A percentile compares a stretch with the other conserved stretches of the same genome.
These are phyloP conservation scores for Gasterosteus aculeatus DNA, from an alignment of 2,113 vertebrate species.

Conservation along the genomic window DNA sequence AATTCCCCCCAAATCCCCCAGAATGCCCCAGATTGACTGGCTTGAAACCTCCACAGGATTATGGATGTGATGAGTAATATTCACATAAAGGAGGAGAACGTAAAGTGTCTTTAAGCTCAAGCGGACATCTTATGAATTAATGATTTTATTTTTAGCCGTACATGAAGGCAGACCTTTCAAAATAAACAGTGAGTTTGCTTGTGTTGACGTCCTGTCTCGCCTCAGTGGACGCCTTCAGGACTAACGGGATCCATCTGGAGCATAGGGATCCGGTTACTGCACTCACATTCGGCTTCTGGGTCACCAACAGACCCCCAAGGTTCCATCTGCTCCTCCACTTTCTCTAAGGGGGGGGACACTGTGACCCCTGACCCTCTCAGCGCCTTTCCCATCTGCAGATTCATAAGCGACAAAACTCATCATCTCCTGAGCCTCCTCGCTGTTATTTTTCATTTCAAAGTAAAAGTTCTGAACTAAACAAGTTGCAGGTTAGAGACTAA, in stretches of 20 bases:
- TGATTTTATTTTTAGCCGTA: no score
- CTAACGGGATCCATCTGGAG: conserved; percentile 52
- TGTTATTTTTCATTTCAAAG: not conserved
- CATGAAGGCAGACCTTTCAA: not conserved
- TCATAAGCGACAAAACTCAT: not conserved
- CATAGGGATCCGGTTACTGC: conserved; percentile 51
- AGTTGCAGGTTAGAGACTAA: no score
- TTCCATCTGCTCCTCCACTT: conserved; percentile 50
- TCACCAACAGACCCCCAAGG: conserved; percentile 52
- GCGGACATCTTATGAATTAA: no score
- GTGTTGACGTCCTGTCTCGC: not conserved
- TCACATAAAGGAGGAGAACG: no score
- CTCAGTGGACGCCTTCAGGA: not conserved
- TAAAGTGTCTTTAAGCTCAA: no score
- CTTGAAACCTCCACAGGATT: no score
- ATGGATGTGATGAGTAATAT: no score
- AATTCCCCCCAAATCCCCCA: not conserved
- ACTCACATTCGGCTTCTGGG: conserved; percentile 54
- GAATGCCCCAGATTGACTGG: not conserved
- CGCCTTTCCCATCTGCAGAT: not conserved
- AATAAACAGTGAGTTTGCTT: not conserved
- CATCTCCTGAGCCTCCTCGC: not conserved
- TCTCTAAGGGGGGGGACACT: not conserved
- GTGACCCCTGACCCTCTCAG: conserved; percentile 31
- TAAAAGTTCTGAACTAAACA: not conserved